These are phyloP conservation scores for Scolopax bukidnonensis DNA, from an alignment of 2,797 vertebrate species.

Conservation along the genomic window DNA sequence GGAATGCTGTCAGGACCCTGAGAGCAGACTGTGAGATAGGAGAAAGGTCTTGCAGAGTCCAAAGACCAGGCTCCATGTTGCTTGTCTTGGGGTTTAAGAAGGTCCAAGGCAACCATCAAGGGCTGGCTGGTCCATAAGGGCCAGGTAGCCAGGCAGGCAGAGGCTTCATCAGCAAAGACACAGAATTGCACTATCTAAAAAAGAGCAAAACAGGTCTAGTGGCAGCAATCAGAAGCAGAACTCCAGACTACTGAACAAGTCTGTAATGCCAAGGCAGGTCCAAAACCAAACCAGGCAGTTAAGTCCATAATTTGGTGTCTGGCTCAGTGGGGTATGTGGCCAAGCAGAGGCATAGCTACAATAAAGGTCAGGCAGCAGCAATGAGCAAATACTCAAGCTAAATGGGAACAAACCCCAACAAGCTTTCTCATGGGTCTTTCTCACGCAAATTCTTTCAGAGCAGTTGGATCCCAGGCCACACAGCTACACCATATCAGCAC, in stretches of 20 bases:
- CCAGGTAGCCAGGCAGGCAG: background rate
- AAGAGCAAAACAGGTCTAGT: background rate
- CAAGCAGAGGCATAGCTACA: background rate
- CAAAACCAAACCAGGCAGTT: background rate
- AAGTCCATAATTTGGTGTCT: background rate
- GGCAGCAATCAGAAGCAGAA: background rate
- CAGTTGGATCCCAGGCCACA: background rate
- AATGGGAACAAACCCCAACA: background rate
- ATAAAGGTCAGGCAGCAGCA: background rate
- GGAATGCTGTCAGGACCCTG: background rate
- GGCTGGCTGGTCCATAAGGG: background rate
- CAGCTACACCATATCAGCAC: background rate
- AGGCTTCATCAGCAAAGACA: background rate
- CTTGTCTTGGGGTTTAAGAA: background rate
- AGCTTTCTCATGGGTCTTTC: background rate
- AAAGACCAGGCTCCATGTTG: rapidly evolving
- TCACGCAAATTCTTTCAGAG: background rate
- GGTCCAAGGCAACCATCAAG: background rate
- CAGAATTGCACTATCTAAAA: background rate
- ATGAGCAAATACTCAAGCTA: background rate
- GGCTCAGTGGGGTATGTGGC: background rate
- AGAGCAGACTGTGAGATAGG: rapidly evolving
- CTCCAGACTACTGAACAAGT: background rate
- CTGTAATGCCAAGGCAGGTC: background rate
- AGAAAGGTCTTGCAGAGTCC: background rate